phyloP scores from a whole-genome alignment of 2,888 invertebrate genomes.

The Acanthosepion pharaonis region DNA sequence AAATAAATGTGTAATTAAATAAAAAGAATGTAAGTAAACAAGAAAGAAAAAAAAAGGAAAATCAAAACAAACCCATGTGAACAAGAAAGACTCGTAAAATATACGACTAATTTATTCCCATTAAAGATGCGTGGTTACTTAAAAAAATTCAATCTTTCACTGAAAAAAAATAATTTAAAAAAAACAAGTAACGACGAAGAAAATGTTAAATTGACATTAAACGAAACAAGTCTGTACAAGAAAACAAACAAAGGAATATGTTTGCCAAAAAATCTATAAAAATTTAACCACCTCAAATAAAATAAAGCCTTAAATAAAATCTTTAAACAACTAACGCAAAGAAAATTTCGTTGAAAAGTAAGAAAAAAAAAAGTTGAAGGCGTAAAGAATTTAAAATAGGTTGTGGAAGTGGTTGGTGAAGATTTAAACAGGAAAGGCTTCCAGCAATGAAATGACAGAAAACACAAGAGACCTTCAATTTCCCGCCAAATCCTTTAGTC shows the following conservation, averaged over 20 bases:
- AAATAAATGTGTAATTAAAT: not conserved
- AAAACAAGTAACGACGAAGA: not conserved
- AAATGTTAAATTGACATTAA: constrained; percentile 18
- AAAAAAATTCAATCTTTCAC: not conserved
- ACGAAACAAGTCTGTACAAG: not conserved
- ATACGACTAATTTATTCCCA: constrained; percentile 14
- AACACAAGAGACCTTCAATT: not conserved
- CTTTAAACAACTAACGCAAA: not conserved
- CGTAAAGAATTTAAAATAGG: not conserved
- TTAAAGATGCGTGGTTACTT: constrained; percentile 9
- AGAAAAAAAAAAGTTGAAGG: not conserved
- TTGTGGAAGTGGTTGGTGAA: not conserved
- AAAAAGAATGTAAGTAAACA: not conserved
- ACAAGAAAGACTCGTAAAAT: not conserved
- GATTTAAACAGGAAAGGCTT: not conserved
- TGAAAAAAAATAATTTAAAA: not conserved
- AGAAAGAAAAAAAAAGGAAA: not conserved
- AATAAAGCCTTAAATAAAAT: not conserved
- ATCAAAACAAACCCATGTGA: not conserved
- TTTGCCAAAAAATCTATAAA: not conserved
- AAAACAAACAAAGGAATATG: not conserved
- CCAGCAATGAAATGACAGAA: not conserved
- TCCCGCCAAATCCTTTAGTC: too few relatives aligned
- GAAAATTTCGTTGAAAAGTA: not conserved
- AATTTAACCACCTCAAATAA: not conserved